These are phyloP conservation scores for Montipora capitata DNA, from an alignment of 92 coral and sea anemone species.

Conservation along the genomic window DNA sequence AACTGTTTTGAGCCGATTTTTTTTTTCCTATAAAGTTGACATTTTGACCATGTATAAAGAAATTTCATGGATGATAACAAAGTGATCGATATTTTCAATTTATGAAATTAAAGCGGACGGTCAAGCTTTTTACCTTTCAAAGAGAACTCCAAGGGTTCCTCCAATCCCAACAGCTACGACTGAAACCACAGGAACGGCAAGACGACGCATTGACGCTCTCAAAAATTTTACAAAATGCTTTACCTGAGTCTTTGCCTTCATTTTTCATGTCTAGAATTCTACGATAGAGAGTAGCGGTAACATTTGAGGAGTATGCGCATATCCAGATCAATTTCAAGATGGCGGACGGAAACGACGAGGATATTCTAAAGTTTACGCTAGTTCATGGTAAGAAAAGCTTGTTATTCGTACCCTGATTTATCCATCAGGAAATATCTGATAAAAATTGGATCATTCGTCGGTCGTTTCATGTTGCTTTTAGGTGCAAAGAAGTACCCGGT, in stretches of 20 bases:
- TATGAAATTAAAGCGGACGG: neutral
- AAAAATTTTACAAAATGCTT: neutral
- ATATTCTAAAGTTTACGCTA: slow-evolving; percentile 64
- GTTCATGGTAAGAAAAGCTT: slow-evolving; percentile 70
- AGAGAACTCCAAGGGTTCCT: slow-evolving; percentile 68
- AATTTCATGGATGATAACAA: too few relatives aligned
- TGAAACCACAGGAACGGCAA: slow-evolving; percentile 49
- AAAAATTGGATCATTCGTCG: too few relatives aligned
- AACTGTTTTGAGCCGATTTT: too few relatives aligned
- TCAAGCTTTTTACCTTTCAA: slow-evolving; percentile 63
- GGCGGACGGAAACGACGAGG: slow-evolving; percentile 44
- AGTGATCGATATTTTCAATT: neutral
- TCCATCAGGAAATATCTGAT: too few relatives aligned
- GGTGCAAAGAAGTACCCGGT: slow-evolving; percentile 69
- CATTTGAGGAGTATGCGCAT: neutral
- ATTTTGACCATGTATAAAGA: neutral
- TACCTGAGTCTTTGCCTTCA: neutral
- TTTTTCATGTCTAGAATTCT: neutral
- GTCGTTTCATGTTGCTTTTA: neutral
- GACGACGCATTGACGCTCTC: slow-evolving; percentile 44
- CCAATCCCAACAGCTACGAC: slow-evolving; percentile 74
- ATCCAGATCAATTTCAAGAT: slow-evolving; percentile 28
- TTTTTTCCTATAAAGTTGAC: too few relatives aligned
- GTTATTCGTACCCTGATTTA: too few relatives aligned
- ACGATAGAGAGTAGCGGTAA: neutral